Evolutionary conservation across 2,113 vertebrate genomes (phyloP).

Genomic region (Prionailurus viverrinus): DNA sequence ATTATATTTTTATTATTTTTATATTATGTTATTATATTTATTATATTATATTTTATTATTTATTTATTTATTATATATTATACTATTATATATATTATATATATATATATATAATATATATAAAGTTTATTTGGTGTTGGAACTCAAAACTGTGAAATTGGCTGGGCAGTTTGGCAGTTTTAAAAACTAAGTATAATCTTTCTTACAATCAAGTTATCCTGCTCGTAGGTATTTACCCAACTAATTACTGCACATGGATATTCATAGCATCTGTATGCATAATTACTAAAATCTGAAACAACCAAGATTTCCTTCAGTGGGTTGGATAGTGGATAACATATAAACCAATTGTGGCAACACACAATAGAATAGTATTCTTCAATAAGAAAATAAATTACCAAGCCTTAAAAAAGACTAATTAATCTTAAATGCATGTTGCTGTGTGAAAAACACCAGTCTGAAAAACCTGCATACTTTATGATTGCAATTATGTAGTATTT

Average conservation of each 20-base stretch:
- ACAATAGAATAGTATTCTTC: background rate
- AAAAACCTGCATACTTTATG: background rate
- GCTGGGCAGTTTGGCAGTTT: background rate
- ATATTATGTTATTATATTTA: too few species aligned
- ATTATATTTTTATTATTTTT: too few species aligned
- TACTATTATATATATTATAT: too few species aligned
- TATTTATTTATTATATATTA: too few species aligned
- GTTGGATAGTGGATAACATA: background rate
- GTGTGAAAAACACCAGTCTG: background rate
- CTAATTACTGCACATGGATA: background rate
- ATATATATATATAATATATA: too few species aligned
- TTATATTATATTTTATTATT: too few species aligned
- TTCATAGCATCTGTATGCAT: background rate
- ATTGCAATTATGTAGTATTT: background rate
- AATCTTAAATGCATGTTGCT: background rate
- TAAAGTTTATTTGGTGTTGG: too few species aligned
- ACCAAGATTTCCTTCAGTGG: background rate
- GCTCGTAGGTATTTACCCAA: background rate
- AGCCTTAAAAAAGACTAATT: background rate
- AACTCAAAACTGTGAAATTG: too few species aligned
- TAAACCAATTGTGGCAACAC: background rate
- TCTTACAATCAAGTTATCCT: background rate
- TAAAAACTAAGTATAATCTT: background rate
- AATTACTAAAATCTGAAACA: background rate
- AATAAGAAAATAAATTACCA: background rate